Base-by-base conservation (phyloP, 2,888 invertebrate genomes). In the Zaprionus bogoriensis region DNA sequence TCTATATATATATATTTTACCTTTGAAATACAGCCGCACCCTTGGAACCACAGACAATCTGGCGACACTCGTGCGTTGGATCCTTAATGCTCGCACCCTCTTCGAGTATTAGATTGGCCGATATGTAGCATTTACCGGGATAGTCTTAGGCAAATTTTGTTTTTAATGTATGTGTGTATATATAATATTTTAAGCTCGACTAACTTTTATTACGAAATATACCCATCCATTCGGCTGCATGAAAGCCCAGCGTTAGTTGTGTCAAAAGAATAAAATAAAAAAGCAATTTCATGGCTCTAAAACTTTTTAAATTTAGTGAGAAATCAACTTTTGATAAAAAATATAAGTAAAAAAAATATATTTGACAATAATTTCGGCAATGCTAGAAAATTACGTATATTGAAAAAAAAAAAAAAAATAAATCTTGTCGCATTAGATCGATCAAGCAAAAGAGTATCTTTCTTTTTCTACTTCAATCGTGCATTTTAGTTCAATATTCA, bases 91-190 rank as follows among this genome's bases (percentile, higher is more conserved):
- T 67, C 0, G 30, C 59, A 4, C 80, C 85, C 20, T 55, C 42
- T 17, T 68, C 53, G 5, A 80, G 60, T 27, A 82, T 50, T 22
- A 82, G 17, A 0, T 10, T 17, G 4, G 30, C 7, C 4, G 39
- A 14, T 39, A 80, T 66, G 4, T 12, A 63, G 30, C 80, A 80
- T 41, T 79, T 85, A 4, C 70, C 73, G 0, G 85, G 83, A 52
- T 52, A 61, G 7, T 55, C 80, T 79, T 1, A 7, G n/a, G n/a
- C 7, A 9, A n/a, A 30, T 32, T 52, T 14, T 4, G 19, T n/a
- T 9, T 23, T 25, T 23, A 53, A 9, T 42, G 25, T 1, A 7
- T 6, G 9, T 6, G 17, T 20, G 23, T 22, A 10, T 10, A 5
- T 22, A 4, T 4, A 32, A n/a, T 1, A 22, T 36, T 22, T 17